A percentile compares a stretch with the other conserved stretches of the same genome.
phyloP scores from a whole-genome alignment of 2,888 invertebrate genomes.

The Resseliella maxima region DNA sequence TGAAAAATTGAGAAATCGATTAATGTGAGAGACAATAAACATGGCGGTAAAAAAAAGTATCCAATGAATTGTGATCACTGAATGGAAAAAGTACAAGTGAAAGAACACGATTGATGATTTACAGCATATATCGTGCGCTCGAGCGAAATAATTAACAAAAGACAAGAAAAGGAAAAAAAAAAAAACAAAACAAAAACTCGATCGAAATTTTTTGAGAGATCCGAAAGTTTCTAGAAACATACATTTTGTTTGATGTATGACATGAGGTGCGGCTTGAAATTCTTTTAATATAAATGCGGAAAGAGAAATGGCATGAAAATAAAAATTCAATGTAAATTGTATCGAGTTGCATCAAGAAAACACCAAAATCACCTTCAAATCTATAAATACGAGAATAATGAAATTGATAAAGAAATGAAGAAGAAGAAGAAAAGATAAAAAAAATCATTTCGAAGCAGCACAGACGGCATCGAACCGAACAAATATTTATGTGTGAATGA shows the following conservation, averaged over 20 bases:
- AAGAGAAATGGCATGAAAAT: constrained; percentile 30
- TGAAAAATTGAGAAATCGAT: constrained; percentile 30
- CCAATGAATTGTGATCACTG: not conserved
- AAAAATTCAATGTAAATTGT: not conserved
- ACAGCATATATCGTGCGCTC: too few relatives aligned
- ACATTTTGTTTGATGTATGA: not conserved
- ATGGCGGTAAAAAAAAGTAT: not conserved
- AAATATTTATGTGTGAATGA: constrained; percentile 26
- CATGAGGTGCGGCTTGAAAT: constrained; percentile 8
- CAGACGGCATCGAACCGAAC: constrained; percentile 8
- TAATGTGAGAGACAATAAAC: constrained; percentile 22
- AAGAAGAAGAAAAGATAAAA: too few relatives aligned
- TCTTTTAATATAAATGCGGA: not conserved
- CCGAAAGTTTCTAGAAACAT: constrained; percentile 5
- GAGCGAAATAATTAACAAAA: not conserved
- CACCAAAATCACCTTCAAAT: not conserved
- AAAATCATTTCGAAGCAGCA: not conserved
- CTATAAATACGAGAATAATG: constrained; percentile 21
- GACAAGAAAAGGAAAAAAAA: not conserved
- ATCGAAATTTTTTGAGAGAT: not conserved
- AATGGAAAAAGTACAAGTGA: not conserved
- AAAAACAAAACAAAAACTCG: not conserved
- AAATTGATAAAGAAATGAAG: constrained; percentile 53
- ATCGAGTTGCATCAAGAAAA: not conserved
- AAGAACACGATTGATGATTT: not conserved